phyloP scores from a whole-genome alignment of 2,797 vertebrate genomes.

The Rhynchonycteris naso region DNA sequence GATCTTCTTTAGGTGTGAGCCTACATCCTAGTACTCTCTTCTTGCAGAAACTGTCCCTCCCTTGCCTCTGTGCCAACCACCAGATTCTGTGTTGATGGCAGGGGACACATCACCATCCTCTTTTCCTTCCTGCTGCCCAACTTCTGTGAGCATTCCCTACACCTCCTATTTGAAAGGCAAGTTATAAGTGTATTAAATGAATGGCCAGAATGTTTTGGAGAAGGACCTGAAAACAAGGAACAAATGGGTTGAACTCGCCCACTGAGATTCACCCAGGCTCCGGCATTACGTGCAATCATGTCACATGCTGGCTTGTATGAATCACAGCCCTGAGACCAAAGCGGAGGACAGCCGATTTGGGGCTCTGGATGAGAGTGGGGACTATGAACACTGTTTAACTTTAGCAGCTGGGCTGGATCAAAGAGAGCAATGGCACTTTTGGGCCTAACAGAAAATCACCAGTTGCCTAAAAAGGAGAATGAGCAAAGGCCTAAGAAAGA shows the following conservation, averaged over 20 bases:
- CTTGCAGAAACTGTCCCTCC: neutral
- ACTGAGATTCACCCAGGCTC: neutral
- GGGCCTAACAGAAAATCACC: neutral
- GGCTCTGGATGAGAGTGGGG: neutral
- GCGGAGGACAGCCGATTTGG: neutral
- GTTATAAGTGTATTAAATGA: constrained; percentile 30
- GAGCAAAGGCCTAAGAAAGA: neutral
- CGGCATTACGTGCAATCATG: accelerated
- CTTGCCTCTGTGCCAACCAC: neutral
- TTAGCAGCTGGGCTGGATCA: neutral
- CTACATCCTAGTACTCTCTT: neutral
- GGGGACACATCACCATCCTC: neutral
- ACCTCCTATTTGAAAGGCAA: neutral
- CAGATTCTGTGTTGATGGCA: neutral
- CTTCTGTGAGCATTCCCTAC: neutral
- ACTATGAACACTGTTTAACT: neutral
- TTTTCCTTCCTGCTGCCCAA: neutral
- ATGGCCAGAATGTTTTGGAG: neutral
- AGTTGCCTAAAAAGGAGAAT: neutral
- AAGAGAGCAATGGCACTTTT: neutral
- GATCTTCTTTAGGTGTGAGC: neutral
- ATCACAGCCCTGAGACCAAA: neutral
- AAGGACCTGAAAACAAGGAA: neutral
- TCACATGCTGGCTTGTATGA: neutral
- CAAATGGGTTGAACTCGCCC: neutral